These are phyloP conservation scores for Cecropterus lyciades DNA, from an alignment of 1,140 invertebrate genomes.

Conservation along the genomic window DNA sequence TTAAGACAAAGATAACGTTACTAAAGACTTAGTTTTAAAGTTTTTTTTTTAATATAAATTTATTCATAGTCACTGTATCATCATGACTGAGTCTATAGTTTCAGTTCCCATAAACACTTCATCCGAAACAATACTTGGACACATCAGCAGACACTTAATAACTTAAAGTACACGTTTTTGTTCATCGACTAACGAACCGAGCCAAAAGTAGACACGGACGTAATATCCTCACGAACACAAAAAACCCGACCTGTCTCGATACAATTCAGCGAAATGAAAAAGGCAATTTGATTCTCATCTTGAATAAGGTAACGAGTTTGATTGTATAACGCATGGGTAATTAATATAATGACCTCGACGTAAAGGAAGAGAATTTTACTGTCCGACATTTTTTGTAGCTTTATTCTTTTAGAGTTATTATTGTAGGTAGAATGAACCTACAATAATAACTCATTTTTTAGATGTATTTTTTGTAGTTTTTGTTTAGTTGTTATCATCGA, in stretches of 20 bases:
- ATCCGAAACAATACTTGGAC: background rate
- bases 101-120: background rate
- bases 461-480: no score
- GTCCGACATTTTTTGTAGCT: background rate
- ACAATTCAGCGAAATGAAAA: conserved; percentile 32
- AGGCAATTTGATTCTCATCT: conserved; percentile 32
- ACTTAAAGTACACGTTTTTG: conserved; percentile 13
- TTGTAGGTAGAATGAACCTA: no score
- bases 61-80: no score
- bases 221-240: conserved; percentile 24
- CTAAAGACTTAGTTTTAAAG: no score
- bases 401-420: no score
- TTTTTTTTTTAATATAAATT: no score
- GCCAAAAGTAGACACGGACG: conserved; percentile 11
- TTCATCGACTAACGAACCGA: background rate
- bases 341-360: conserved; percentile 12
- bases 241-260: conserved; percentile 18
- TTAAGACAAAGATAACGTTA: no score
- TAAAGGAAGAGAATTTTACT: conserved; percentile 5
- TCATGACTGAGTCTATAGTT: no score
- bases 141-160: background rate
- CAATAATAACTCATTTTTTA: no score
- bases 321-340: conserved; percentile 21
- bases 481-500: no score
- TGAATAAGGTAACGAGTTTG: conserved; percentile 21